Evolutionary conservation across 2,888 invertebrate species (phyloP).

Genomic region (Helobdella robusta): DNA sequence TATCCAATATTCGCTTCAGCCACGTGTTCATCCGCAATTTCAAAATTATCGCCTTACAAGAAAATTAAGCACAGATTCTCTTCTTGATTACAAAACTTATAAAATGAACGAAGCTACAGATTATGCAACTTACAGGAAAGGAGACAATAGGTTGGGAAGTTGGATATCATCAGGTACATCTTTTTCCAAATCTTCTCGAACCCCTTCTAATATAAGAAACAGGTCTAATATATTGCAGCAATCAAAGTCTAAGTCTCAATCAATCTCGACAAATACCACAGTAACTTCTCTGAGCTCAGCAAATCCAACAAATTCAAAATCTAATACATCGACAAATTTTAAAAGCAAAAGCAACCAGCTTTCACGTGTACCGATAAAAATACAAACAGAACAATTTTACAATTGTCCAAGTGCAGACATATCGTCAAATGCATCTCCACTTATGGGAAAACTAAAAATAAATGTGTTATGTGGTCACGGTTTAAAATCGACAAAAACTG

Average conservation of each 20-base stretch:
- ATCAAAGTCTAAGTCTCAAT: slow-evolving; percentile 20
- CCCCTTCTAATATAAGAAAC: slow-evolving; percentile 16
- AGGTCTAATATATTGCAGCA: slow-evolving; percentile 22
- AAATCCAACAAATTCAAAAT: slow-evolving; percentile 9
- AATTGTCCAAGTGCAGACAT: slow-evolving; percentile 39
- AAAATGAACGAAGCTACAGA: slow-evolving; percentile 38
- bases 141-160: slow-evolving; percentile 17
- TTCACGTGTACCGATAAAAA: slow-evolving; percentile 45
- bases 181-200: slow-evolving; percentile 16
- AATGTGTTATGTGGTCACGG: slow-evolving; percentile 52
- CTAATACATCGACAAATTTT: slow-evolving; percentile 10
- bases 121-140: slow-evolving; percentile 9
- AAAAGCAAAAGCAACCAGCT: slow-evolving; percentile 38
- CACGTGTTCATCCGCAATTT: not conserved
- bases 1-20: not conserved
- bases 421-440: slow-evolving; percentile 31
- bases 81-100: slow-evolving; percentile 41
- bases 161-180: slow-evolving; percentile 17
- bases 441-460: slow-evolving; percentile 45
- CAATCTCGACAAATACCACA: slow-evolving; percentile 5
- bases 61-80: slow-evolving; percentile 41
- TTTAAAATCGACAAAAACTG: slow-evolving; percentile 48
- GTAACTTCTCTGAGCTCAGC: not conserved
- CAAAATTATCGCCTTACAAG: slow-evolving; percentile 31
- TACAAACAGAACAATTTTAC: slow-evolving; percentile 46